A percentile compares a stretch with the other conserved stretches of the same genome.
These are phyloP conservation scores for Alethe diademata DNA, from an alignment of 2,113 vertebrate species.

Conservation along the genomic window DNA sequence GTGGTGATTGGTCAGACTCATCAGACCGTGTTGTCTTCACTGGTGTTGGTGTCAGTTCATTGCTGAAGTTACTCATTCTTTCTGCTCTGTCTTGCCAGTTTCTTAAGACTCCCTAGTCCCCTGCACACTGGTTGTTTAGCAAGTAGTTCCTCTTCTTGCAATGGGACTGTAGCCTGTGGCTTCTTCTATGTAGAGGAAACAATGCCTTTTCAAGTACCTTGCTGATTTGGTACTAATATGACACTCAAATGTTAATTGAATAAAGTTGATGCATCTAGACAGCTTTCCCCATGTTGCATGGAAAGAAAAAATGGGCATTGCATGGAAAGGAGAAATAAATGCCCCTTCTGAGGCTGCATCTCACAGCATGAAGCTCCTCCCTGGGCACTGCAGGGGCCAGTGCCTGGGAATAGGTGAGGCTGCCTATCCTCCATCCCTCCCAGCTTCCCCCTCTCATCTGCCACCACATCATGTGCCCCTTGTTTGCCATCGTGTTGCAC, in stretches of 20 bases:
- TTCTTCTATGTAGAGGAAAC: not conserved
- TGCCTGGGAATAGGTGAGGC: not conserved
- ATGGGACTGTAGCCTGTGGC: not conserved
- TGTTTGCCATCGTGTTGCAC: accelerated
- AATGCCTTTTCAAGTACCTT: not conserved
- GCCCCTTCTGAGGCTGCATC: not conserved
- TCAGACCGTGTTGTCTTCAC: not conserved
- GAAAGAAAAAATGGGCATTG: not conserved
- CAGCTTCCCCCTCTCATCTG: not conserved
- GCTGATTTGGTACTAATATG: not conserved
- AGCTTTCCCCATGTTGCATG: not conserved
- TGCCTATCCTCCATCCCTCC: not conserved
- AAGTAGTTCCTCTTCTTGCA: not conserved
- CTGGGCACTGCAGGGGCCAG: not conserved
- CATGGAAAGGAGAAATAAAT: not conserved
- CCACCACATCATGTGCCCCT: accelerated
- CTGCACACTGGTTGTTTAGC: not conserved
- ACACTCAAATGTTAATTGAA: not conserved
- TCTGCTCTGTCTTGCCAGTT: not conserved
- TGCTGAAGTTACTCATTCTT: not conserved
- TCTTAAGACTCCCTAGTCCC: not conserved
- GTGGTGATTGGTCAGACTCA: not conserved
- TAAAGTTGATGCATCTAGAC: not conserved
- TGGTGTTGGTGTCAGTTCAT: not conserved
- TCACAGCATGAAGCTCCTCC: not conserved